These are phyloP conservation scores for Cephus sareptanus DNA, from an alignment of 2,888 invertebrate genomes.

Conservation along the genomic window DNA sequence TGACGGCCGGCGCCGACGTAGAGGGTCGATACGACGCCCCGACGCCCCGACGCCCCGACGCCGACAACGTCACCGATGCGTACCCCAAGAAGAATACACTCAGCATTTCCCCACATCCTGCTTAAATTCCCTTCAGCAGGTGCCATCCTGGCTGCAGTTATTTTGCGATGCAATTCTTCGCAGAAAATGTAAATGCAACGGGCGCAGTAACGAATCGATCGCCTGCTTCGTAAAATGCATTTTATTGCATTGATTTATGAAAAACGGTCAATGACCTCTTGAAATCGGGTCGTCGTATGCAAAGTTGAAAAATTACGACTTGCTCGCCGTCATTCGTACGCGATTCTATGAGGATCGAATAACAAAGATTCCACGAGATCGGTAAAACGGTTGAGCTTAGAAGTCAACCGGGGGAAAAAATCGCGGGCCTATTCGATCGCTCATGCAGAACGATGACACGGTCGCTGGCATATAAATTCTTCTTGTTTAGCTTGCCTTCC, in stretches of 20 bases:
- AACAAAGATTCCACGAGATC: neutral
- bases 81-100: neutral
- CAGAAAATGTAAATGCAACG: neutral
- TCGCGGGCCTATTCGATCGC: neutral
- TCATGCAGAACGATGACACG: neutral
- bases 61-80: neutral
- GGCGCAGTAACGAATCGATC: neutral
- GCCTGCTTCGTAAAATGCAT: neutral
- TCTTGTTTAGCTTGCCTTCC: neutral
- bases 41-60: neutral
- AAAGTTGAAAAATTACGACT: neutral
- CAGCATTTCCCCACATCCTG: neutral
- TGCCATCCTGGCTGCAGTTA: neutral
- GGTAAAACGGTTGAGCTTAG: neutral
- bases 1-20: slow-evolving; percentile 46
- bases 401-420: neutral
- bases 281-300: neutral
- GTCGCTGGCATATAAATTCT: neutral
- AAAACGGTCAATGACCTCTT: neutral
- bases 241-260: neutral
- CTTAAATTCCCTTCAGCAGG: neutral
- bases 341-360: neutral
- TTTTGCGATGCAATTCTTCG: neutral
- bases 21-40: slow-evolving; percentile 50
- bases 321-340: too few species aligned